Conservation (phyloP, 2,113 vertebrate species). For the Cepphus grylle region DNA sequence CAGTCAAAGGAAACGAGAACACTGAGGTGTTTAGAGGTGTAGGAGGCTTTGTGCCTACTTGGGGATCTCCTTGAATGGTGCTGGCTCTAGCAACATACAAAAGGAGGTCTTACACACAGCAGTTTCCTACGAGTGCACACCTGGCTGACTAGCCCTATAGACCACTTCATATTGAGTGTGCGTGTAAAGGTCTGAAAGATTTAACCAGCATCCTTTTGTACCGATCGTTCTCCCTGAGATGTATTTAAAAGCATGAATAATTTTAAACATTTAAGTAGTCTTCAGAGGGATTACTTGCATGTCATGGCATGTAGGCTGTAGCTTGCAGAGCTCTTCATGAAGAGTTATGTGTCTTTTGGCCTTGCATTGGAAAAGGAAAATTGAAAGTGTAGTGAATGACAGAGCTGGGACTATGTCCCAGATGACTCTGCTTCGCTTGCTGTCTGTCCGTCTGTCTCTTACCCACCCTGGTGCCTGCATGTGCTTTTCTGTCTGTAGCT, state of each 20-base stretch:
- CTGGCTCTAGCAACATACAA: background rate
- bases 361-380: background rate
- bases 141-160: background rate
- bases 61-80: background rate
- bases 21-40: background rate
- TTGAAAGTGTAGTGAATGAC: background rate
- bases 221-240: background rate
- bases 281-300: constrained; percentile 32
- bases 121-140: rapidly evolving
- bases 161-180: rapidly evolving
- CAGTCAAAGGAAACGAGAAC: background rate
- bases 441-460: background rate
- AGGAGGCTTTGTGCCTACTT: background rate
- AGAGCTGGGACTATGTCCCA: background rate
- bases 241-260: background rate
- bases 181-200: background rate
- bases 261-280: background rate
- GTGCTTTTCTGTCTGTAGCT: background rate
- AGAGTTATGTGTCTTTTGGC: constrained; percentile 6
- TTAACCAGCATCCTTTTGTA: background rate
- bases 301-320: constrained; percentile 3
- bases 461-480: background rate
- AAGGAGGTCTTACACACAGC: background rate
- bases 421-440: background rate
- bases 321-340: background rate